These are phyloP conservation scores for Sinocyclocheilus maitianheensis DNA, from an alignment of 2,113 vertebrate species.

Conservation along the genomic window DNA sequence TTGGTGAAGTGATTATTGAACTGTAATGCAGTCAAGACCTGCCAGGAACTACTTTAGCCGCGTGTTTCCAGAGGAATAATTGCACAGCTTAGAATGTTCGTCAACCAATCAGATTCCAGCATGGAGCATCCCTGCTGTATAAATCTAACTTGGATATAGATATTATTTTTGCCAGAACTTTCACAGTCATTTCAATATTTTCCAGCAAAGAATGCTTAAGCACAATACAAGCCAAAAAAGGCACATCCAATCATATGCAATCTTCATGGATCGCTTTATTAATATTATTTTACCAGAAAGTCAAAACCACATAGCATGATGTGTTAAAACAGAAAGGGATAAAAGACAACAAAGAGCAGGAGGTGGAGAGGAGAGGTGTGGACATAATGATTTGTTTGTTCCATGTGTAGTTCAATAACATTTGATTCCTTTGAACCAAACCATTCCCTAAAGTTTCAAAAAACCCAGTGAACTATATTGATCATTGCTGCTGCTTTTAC, in stretches of 20 bases:
- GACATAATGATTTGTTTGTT: too few relatives aligned
- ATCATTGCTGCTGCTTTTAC: background rate
- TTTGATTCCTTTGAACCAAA: background rate
- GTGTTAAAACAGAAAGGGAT: too few relatives aligned
- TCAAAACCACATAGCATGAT: too few relatives aligned
- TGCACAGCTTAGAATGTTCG: background rate
- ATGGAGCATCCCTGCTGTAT: background rate
- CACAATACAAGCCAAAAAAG: background rate
- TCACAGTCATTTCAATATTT: background rate
- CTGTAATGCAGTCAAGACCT: too few relatives aligned
- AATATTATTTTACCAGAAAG: too few relatives aligned
- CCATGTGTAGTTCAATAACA: too few relatives aligned
- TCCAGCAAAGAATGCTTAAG: background rate
- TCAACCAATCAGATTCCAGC: background rate
- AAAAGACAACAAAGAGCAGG: too few relatives aligned
- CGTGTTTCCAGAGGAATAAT: too few relatives aligned
- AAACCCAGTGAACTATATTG: background rate
- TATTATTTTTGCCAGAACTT: too few relatives aligned
- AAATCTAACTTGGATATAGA: background rate
- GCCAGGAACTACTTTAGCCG: too few relatives aligned
- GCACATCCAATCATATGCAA: background rate
- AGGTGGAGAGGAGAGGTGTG: too few relatives aligned
- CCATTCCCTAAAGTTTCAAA: background rate
- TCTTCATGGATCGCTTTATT: background rate
- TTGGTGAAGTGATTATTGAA: too few relatives aligned